Conservation (phyloP, 2,888 invertebrate species). For the Polydesmus complanatus region DNA sequence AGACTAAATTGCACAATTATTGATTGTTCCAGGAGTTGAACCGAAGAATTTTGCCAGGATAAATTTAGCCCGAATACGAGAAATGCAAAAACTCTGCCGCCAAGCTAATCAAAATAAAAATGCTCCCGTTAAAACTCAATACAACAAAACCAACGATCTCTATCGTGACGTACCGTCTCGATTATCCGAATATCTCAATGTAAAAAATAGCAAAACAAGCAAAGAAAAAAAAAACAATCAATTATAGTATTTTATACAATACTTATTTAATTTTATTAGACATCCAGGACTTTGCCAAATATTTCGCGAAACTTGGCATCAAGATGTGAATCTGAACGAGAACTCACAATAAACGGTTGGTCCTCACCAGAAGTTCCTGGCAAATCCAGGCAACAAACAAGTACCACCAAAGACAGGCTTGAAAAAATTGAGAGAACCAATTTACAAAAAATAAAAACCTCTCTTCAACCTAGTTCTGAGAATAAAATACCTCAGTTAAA, state of each 20-base stretch:
- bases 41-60: background rate
- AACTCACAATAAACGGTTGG: no score
- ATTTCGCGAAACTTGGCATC: background rate
- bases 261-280: background rate
- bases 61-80: slow-evolving; percentile 3
- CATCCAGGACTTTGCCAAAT: background rate
- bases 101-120: background rate
- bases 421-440: no score
- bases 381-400: no score
- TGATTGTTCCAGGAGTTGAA: background rate
- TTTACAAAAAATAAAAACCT: no score
- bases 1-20: background rate
- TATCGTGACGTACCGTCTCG: background rate
- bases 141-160: background rate
- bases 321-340: background rate
- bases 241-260: no score
- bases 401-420: no score
- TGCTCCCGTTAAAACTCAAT: background rate
- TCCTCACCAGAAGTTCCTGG: no score
- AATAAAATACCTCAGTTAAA: no score
- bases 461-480: no score
- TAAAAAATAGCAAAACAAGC: no score
- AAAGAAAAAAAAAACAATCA: no score
- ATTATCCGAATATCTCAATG: background rate
- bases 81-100: slow-evolving; percentile 7